Base-by-base conservation (phyloP, 2,888 invertebrate genomes). In the Aporophyla lueneburgensis region DNA sequence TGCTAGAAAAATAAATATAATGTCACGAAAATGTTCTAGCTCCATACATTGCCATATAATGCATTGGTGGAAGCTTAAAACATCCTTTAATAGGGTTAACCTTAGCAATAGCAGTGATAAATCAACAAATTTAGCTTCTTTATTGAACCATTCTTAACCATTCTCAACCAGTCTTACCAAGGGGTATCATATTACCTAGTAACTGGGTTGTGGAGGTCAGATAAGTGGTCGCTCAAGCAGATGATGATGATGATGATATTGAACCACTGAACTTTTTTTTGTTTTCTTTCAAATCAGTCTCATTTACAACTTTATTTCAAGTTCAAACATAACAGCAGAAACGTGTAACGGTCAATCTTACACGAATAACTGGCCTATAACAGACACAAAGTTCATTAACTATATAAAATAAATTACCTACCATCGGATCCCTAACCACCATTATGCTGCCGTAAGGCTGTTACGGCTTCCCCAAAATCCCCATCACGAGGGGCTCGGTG, bases 401-500 rank as follows among this genome's bases (percentile, higher is more conserved):
- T 40, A 74, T 75, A 78, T 66, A 61, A 79, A 79, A 76, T 63
- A 74, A 83, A 85, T 80, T 70, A 72, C 82, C 54, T 67, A 33
- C 65, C 62, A 71, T 71, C n/a, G 40, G 56, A 71, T 74, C 82
- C 72, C 86, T n/a, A 49, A 33, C 79, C 66, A 79, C 85, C 79
- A 82, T 86, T 87, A 82, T 51, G 56, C 33, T n/a, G 9, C 67
- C 74, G 46, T 74, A 73, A 67, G 65, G 61, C 76, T 54, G 54
- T 84, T 66, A 76, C 53, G 66, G 71, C 71, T 76, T 70, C 75
- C 74, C 80, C 85, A 49, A 90, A 92, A 91, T 89, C 89, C 90
- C 89, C 78, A 87, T 87, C 88, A 86, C 80, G 87, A 85, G 81
- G 81, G 83, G 90, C 89, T 89, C 90, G 88, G 86, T 90, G 90